These are phyloP conservation scores for Myzus persicae DNA, from an alignment of 1,140 invertebrate species.

Conservation along the genomic window DNA sequence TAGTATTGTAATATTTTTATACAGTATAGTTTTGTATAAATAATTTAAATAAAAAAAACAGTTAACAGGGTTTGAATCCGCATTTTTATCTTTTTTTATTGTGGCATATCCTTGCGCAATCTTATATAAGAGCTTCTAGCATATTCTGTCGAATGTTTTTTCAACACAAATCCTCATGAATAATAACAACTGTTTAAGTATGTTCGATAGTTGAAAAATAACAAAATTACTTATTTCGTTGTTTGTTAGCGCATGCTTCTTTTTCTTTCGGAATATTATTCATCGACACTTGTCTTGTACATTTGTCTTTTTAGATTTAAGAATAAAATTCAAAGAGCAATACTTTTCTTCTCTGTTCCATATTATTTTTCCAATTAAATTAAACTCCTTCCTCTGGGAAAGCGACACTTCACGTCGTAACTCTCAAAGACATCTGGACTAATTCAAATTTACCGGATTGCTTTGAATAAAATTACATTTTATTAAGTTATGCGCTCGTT, in stretches of 20 bases:
- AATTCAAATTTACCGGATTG: constrained; percentile 35
- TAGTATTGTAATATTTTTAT: not conserved
- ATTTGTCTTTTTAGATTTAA: constrained; percentile 40
- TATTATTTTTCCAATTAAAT: constrained; percentile 24
- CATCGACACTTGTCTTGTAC: not conserved
- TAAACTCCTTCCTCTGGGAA: constrained; percentile 29
- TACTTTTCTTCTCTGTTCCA: constrained; percentile 15
- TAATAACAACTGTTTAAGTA: constrained; percentile 20
- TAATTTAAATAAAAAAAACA: constrained; percentile 10
- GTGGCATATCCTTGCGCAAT: not conserved
- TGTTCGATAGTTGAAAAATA: not conserved
- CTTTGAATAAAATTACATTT: constrained; percentile 17
- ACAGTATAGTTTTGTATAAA: not conserved
- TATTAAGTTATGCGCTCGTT: constrained; percentile 27
- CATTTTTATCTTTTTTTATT: not conserved
- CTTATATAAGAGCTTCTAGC: not conserved
- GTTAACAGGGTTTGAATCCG: not conserved
- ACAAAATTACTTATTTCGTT: constrained; percentile 2
- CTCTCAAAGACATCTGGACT: constrained; percentile 24
- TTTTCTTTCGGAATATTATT: constrained; percentile 25
- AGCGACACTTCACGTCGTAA: not conserved
- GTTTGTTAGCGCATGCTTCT: not conserved
- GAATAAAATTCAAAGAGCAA: constrained; percentile 27
- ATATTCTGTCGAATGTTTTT: constrained; percentile 7
- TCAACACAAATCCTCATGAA: constrained; percentile 22